phyloP scores from a whole-genome alignment of 2,113 vertebrate species.

The Oreochromis aureus region DNA sequence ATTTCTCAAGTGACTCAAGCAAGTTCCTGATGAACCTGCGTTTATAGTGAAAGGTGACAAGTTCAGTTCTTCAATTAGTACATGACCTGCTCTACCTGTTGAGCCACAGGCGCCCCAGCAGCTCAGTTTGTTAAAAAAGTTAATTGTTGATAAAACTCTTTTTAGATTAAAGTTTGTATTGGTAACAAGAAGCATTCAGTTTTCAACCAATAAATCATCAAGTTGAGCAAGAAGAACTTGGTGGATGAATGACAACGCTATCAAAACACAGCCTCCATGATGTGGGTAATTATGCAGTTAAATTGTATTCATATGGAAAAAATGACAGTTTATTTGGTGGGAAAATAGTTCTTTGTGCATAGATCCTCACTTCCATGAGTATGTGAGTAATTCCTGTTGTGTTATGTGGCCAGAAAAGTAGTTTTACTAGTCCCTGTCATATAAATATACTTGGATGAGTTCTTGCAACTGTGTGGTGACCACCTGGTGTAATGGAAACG shows the following conservation, averaged over 20 bases:
- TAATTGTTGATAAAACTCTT: not conserved
- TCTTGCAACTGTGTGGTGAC: not conserved
- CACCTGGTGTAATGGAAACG: not conserved
- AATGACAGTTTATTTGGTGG: not conserved
- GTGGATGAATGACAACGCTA: not conserved
- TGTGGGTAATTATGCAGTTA: not conserved
- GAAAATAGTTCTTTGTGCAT: not conserved
- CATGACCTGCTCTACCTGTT: not conserved
- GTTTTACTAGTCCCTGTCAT: not conserved
- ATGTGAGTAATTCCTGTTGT: not conserved
- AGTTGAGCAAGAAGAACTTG: not conserved
- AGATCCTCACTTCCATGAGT: not conserved
- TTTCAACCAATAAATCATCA: not conserved
- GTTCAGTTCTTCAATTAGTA: not conserved
- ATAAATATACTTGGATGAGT: not conserved
- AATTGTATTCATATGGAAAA: not conserved
- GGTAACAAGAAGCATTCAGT: not conserved
- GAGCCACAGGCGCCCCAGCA: not conserved
- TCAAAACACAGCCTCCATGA: not conserved
- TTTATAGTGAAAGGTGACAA: fast-evolving
- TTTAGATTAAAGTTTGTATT: not conserved
- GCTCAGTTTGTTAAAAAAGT: not conserved
- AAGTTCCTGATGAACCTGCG: not conserved
- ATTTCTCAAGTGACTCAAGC: not conserved
- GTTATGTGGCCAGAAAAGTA: not conserved